These are phyloP conservation scores for Eubasilissa splendida DNA, from an alignment of 2,888 invertebrate species.

Conservation along the genomic window DNA sequence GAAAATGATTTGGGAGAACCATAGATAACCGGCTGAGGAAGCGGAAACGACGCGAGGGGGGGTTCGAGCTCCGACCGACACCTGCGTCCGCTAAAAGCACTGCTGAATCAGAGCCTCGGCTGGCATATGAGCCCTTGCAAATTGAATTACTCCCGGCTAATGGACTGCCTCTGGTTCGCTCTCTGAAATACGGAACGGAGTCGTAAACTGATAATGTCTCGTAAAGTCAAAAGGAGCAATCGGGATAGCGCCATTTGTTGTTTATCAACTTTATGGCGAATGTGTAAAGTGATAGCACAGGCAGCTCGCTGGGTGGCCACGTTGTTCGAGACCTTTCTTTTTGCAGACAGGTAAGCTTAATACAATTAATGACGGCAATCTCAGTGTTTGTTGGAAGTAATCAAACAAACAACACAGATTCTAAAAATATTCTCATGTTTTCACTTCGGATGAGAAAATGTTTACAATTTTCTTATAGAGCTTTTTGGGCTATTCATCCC, in stretches of 20 bases:
- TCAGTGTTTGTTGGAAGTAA: no score
- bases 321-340: no score
- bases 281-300: constrained; percentile 31
- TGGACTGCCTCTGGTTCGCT: constrained; percentile 45
- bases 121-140: constrained; percentile 55
- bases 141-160: constrained; percentile 56
- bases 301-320: not conserved
- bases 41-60: constrained; percentile 1
- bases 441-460: no score
- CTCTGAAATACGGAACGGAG: constrained; percentile 36
- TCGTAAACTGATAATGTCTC: constrained; percentile 49
- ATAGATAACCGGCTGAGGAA: constrained; percentile 21
- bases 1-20: constrained; percentile 40
- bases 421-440: no score
- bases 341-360: no score
- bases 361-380: no score
- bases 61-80: constrained; percentile 33
- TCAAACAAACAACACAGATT: no score
- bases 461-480: no score
- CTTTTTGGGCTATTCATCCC: no score
- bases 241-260: constrained; percentile 47
- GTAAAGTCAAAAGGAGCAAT: constrained; percentile 50
- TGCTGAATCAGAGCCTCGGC: constrained; percentile 58
- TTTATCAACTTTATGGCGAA: constrained; percentile 48
- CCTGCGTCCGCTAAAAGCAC: constrained; percentile 59